These are phyloP conservation scores for Melanotaenia parkinsoni DNA, from an alignment of 2,797 vertebrate genomes.

Conservation along the genomic window DNA sequence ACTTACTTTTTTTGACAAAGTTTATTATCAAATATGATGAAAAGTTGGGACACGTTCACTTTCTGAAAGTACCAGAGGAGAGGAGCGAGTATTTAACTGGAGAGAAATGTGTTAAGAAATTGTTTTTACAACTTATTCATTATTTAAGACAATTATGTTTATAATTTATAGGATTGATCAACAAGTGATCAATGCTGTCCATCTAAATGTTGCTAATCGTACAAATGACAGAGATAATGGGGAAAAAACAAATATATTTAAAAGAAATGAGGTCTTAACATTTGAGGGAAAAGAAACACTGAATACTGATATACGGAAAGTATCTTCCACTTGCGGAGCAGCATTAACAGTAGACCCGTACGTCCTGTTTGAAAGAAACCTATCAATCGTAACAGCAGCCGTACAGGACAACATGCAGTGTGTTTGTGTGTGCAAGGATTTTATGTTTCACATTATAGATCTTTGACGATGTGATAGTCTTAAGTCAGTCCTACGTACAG, in stretches of 20 bases:
- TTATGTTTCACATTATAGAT: slow-evolving; percentile 4
- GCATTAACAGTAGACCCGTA: slow-evolving; percentile 22
- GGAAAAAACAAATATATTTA: neutral
- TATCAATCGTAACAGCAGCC: slow-evolving; percentile 3
- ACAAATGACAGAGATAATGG: neutral
- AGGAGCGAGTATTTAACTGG: neutral
- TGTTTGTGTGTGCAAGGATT: slow-evolving; percentile 1
- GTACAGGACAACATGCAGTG: neutral
- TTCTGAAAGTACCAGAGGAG: neutral
- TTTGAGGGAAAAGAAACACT: neutral
- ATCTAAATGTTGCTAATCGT: neutral
- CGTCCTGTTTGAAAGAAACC: slow-evolving; percentile 8
- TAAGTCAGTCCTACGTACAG: too few relatives aligned
- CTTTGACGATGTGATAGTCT: slow-evolving; percentile 7
- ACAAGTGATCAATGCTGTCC: neutral
- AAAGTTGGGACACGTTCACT: neutral
- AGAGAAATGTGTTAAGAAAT: too few relatives aligned
- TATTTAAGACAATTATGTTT: too few relatives aligned
- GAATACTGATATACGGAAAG: neutral
- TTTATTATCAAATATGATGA: neutral
- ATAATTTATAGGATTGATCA: neutral
- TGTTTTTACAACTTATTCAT: too few relatives aligned
- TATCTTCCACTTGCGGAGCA: slow-evolving; percentile 9
- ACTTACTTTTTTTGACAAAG: slow-evolving; percentile 6
- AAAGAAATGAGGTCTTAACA: neutral